A percentile compares a stretch with the other conserved stretches of the same genome.
Conservation (phyloP, 2,888 invertebrate species). For the Craniophora ligustri region DNA sequence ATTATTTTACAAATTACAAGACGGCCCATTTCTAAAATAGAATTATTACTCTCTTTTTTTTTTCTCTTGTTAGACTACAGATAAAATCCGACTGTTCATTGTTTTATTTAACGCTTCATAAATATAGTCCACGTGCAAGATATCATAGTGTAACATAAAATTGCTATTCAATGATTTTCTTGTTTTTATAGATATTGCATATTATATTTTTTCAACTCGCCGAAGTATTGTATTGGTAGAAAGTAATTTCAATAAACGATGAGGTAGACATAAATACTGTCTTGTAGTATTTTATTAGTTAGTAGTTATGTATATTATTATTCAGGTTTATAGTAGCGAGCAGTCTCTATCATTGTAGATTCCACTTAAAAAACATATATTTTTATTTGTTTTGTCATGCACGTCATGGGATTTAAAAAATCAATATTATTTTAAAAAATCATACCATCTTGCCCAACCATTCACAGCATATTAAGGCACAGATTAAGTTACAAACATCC, state of each 20-base stretch:
- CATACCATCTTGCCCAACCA: too few species aligned
- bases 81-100: conserved; percentile 2
- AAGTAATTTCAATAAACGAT: neutral
- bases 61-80: neutral
- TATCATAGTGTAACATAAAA: conserved; percentile 2
- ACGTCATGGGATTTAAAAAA: too few species aligned
- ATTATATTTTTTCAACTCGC: neutral
- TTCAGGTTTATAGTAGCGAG: conserved; percentile 57
- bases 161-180: neutral
- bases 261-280: neutral
- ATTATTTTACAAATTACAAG: too few species aligned
- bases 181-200: conserved; percentile 47
- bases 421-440: too few species aligned
- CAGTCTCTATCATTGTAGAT: conserved; percentile 58
- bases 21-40: too few species aligned
- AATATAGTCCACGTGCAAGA: conserved; percentile 26
- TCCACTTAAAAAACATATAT: conserved; percentile 56
- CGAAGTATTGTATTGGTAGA: neutral
- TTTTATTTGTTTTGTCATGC: too few species aligned
- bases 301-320: too few species aligned
- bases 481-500: conserved; percentile 33
- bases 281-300: too few species aligned
- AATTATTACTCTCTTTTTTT: neutral
- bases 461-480: too few species aligned
- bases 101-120: conserved; percentile 14